Evolutionary conservation across 2,113 vertebrate species (phyloP).

Genomic region (Grammomys dolichurus): DNA sequence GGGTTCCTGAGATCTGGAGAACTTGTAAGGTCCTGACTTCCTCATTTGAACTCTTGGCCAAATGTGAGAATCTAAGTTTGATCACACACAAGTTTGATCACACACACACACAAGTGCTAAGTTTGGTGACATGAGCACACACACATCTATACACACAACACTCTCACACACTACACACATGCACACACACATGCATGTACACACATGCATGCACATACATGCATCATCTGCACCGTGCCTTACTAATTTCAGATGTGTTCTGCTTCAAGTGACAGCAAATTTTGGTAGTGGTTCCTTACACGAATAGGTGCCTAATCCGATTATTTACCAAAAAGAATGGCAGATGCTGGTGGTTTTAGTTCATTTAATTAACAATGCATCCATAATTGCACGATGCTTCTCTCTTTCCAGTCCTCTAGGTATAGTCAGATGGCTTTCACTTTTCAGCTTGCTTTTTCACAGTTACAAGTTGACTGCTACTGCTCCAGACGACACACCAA

Average conservation of each 20-base stretch:
- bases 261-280: not conserved
- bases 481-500: not conserved
- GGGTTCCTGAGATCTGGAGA: not conserved
- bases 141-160: not conserved
- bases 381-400: too few relatives aligned
- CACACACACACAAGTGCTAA: not conserved
- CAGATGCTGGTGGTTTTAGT: not conserved
- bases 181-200: not conserved
- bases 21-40: not conserved
- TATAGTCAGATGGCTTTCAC: not conserved
- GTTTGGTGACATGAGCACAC: not conserved
- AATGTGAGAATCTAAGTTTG: not conserved
- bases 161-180: not conserved
- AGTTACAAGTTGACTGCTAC: not conserved
- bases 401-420: not conserved
- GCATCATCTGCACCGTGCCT: not conserved
- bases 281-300: not conserved
- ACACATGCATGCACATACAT: not conserved
- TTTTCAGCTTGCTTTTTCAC: not conserved
- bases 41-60: not conserved
- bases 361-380: not conserved
- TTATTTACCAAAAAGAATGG: not conserved
- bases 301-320: too few relatives aligned
- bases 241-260: not conserved
- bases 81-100: too few relatives aligned